phyloP scores from a whole-genome alignment of 2,888 invertebrate species.

The Lasioglossum vierecki region DNA sequence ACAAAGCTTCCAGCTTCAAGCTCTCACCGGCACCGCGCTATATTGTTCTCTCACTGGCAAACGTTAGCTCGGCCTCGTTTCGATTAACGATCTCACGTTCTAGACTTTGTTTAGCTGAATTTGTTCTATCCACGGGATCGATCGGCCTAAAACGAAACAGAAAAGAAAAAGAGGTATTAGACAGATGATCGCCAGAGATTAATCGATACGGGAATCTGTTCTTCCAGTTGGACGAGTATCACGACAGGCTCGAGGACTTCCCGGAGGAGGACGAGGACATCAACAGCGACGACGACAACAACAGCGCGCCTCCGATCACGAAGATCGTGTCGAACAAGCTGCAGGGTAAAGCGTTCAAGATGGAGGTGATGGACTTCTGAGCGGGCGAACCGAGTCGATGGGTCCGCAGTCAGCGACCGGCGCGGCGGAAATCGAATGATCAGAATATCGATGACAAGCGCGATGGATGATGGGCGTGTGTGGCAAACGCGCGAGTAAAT shows the following conservation, averaged over 20 bases:
- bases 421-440: constrained; percentile 1
- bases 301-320: constrained; percentile 78
- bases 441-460: background rate
- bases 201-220: background rate
- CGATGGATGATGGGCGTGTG: background rate
- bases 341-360: constrained; percentile 85
- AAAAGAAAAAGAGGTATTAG: background rate
- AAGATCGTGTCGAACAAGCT: constrained; percentile 81
- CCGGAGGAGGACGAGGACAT: constrained; percentile 85
- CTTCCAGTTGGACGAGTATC: constrained; percentile 84
- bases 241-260: constrained; percentile 84
- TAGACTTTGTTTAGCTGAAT: constrained; percentile 31
- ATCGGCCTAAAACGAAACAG: background rate
- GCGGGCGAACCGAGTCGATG: background rate
- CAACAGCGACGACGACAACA: constrained; percentile 82
- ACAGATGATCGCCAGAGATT: background rate
- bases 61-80: constrained; percentile 24
- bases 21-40: constrained; percentile 11
- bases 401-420: constrained; percentile 14
- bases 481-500: background rate
- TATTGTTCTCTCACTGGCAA: constrained; percentile 29
- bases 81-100: constrained; percentile 23
- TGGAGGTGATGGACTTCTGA: constrained; percentile 84
- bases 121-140: constrained; percentile 27
- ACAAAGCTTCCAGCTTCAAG: constrained; percentile 26